Conservation (phyloP, 1,140 invertebrate genomes). For the Calliphora vicina region DNA sequence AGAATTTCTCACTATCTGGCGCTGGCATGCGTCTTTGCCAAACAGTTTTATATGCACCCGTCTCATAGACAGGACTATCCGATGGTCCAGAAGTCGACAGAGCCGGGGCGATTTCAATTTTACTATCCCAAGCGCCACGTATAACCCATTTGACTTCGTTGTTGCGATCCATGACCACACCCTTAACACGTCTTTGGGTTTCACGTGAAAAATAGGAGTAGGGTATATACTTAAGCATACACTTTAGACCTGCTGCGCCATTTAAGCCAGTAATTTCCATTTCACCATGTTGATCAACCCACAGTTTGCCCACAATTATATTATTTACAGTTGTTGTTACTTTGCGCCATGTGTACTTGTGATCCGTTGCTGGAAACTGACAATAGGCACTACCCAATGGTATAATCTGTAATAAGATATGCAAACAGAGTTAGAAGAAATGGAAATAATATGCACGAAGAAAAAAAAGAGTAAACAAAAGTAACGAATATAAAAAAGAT, state of each 20-base stretch:
- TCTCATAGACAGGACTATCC: conserved; percentile 91
- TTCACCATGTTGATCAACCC: conserved; percentile 99
- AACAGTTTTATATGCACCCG: conserved; percentile 80
- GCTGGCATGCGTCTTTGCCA: conserved; percentile 86
- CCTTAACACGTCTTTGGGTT: conserved; percentile 87
- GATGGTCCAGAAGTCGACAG: conserved; percentile 73
- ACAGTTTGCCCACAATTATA: conserved; percentile 98
- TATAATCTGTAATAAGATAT: conserved; percentile 68
- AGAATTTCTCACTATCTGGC: conserved; percentile 78
- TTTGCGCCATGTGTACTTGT: conserved; percentile 97
- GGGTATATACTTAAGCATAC: conserved; percentile 94
- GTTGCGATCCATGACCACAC: conserved; percentile 74
- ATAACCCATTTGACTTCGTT: conserved; percentile 76
- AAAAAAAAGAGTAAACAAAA: not conserved
- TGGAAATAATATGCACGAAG: not conserved
- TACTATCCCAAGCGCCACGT: conserved; percentile 94
- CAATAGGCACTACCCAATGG: conserved; percentile 89
- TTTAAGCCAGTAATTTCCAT: conserved; percentile 92
- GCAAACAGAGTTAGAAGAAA: not conserved
- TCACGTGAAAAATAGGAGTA: conserved; percentile 99
- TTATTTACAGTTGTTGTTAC: conserved; percentile 98
- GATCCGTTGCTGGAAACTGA: conserved; percentile 75
- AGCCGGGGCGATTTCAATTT: conserved; percentile 94
- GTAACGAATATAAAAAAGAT: not conserved
- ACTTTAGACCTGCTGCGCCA: conserved; percentile 87